These are phyloP conservation scores for Elephas maximus DNA, from an alignment of 2,113 vertebrate genomes.

Conservation along the genomic window DNA sequence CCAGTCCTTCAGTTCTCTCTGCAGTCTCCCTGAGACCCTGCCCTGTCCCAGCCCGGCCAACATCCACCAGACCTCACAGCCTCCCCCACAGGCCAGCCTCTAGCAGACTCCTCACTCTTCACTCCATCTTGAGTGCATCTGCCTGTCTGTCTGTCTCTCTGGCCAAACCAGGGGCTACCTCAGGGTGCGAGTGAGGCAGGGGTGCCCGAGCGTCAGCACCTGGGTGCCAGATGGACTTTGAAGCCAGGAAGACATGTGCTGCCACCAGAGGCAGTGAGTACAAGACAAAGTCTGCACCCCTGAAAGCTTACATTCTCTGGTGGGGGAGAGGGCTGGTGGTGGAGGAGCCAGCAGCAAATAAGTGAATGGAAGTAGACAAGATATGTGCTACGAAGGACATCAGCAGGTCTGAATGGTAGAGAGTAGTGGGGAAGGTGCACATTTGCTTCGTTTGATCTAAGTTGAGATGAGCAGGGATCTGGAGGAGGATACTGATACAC, in stretches of 20 bases:
- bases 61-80: neutral
- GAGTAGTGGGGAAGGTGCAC: neutral
- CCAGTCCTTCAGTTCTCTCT: neutral
- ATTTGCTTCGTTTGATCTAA: neutral
- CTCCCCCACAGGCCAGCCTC: neutral
- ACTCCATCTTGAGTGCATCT: no score
- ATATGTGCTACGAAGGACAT: neutral
- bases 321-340: neutral
- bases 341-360: neutral
- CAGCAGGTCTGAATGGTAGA: neutral
- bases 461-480: neutral
- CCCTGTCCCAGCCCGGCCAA: neutral
- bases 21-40: neutral
- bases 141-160: neutral
- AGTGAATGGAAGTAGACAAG: neutral
- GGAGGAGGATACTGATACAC: neutral
- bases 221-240: neutral
- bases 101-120: neutral
- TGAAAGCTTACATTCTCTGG: neutral
- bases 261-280: neutral
- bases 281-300: neutral
- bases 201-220: neutral
- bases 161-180: neutral
- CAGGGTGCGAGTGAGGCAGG: neutral
- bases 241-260: neutral